Evolutionary conservation across 1,140 invertebrate genomes (phyloP).

Genomic region (Venustaconcha ellipsiformis): DNA sequence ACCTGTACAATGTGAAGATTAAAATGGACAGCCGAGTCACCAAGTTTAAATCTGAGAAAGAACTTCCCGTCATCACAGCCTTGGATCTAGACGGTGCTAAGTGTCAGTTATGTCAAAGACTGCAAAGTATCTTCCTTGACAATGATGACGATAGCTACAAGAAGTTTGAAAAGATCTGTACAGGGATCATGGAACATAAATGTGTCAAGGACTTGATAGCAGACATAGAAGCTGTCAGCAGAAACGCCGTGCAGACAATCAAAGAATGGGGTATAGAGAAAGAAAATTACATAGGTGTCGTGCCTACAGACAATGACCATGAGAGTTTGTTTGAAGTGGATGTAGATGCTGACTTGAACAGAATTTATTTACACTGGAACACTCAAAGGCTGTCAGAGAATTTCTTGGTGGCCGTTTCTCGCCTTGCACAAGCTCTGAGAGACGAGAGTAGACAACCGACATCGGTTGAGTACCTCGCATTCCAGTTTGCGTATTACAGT

Average conservation of each 20-base stretch:
- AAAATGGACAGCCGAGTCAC: conserved; percentile 12
- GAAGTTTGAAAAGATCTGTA: conserved; percentile 18
- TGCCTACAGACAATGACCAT: conserved; percentile 26
- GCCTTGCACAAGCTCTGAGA: conserved; percentile 31
- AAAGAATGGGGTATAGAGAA: conserved; percentile 35
- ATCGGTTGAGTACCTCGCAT: conserved; percentile 39
- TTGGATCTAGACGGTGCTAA: neutral
- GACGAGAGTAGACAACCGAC: conserved; percentile 44
- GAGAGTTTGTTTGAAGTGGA: no score
- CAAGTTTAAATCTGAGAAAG: conserved; percentile 23
- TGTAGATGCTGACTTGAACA: no score
- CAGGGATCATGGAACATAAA: conserved; percentile 21
- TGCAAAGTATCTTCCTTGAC: conserved; percentile 5
- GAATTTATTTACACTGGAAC: no score
- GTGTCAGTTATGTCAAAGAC: no score
- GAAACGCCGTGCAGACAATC: conserved; percentile 24
- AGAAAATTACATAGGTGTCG: conserved; percentile 33
- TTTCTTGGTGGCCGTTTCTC: conserved; percentile 27
- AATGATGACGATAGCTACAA: conserved; percentile 11
- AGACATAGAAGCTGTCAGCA: conserved; percentile 23
- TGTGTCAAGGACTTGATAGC: conserved; percentile 19
- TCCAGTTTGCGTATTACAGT: conserved; percentile 43
- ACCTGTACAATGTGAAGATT: conserved; percentile 41
- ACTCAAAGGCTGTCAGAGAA: conserved; percentile 26
- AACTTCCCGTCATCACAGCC: conserved; percentile 24